phyloP scores from a whole-genome alignment of 2,797 vertebrate species.

The Erpetoichthys calabaricus region DNA sequence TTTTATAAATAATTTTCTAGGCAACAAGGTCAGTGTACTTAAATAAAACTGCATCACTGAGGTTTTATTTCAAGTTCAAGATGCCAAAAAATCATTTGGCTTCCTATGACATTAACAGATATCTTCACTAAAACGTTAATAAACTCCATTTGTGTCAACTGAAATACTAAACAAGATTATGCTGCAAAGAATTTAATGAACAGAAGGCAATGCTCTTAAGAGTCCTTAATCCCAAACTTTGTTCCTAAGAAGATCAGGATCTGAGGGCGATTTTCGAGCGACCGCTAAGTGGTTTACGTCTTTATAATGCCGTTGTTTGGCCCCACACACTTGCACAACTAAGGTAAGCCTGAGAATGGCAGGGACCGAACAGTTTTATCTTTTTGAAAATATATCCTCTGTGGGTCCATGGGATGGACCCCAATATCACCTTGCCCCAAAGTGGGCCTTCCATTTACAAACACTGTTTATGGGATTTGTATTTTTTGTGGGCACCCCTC shows the following conservation, averaged over 20 bases:
- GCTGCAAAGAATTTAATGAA: slow-evolving; percentile 7
- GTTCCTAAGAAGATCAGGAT: slow-evolving; percentile 27
- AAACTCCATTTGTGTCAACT: not conserved
- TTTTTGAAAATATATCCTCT: slow-evolving; percentile 52
- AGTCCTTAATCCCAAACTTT: slow-evolving; percentile 35
- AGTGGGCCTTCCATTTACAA: slow-evolving; percentile 59
- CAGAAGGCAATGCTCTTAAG: slow-evolving; percentile 14
- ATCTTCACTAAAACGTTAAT: not conserved
- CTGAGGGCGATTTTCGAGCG: slow-evolving; percentile 22
- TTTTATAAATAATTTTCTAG: not conserved
- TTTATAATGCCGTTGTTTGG: slow-evolving; percentile 12
- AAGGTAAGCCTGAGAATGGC: slow-evolving; percentile 30
- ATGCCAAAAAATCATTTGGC: not conserved
- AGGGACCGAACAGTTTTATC: slow-evolving; percentile 50
- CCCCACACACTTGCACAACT: too few relatives aligned
- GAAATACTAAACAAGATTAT: slow-evolving; percentile 6
- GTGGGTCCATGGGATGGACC: slow-evolving; percentile 59
- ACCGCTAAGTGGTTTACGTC: slow-evolving; percentile 30
- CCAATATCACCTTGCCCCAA: slow-evolving; percentile 59
- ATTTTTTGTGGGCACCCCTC: slow-evolving; percentile 40
- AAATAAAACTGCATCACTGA: not conserved
- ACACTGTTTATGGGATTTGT: slow-evolving; percentile 60
- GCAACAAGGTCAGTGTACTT: not conserved
- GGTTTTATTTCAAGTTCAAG: not conserved
- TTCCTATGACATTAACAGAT: not conserved